Base-by-base conservation (phyloP, 2,113 vertebrate species). In the Thryonomys swinderianus region DNA sequence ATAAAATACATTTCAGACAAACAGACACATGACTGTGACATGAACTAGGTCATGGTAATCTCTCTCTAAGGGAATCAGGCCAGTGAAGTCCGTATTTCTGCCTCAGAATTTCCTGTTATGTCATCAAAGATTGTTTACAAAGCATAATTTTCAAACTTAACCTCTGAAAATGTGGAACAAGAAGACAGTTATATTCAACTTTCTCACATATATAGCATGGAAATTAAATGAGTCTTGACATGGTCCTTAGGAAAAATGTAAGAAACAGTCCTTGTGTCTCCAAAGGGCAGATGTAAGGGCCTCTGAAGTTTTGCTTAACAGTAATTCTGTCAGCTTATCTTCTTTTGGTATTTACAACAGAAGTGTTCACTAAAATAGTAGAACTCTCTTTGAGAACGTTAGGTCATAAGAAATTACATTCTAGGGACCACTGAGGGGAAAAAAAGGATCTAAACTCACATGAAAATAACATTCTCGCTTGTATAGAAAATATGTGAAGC, bases 251-350 rank as follows among this genome's bases (percentile, higher is more conserved):
- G 10, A 88, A 92, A 97, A 95, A 94, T 71, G 34, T 5, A 94
- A 93, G 62, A 17, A 96, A 48, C 10, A 84, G 14, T 73, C 91
- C 66, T 25, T 62, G 30, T 30, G 40, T 59, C 66, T 89, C 57
- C 45, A 61, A 64, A 94, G 45, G 17, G 76, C 53, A 25, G 30
- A 42, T 37, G 51, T 81, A 92, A 64, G 48, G 21, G 67, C 21
- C 37, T 79, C 83, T 95, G 85, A 97, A 93, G 64, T 81, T 69
- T 84, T 73, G 73, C 84, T 88, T 92, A 92, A 74, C 6, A 81
- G 48, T 86, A 94, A 92, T n/a, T 92, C 67, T 20, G 91, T 40
- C 21, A 32, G 14, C 20, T 85, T 71, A 18, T 78, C 84, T 96
- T 48, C 45, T 83, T 92, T 96, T n/a, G 66, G 71, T 66, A 78